Evolutionary conservation across 2,113 vertebrate genomes (phyloP).

Genomic region (Seriola aureovittata): DNA sequence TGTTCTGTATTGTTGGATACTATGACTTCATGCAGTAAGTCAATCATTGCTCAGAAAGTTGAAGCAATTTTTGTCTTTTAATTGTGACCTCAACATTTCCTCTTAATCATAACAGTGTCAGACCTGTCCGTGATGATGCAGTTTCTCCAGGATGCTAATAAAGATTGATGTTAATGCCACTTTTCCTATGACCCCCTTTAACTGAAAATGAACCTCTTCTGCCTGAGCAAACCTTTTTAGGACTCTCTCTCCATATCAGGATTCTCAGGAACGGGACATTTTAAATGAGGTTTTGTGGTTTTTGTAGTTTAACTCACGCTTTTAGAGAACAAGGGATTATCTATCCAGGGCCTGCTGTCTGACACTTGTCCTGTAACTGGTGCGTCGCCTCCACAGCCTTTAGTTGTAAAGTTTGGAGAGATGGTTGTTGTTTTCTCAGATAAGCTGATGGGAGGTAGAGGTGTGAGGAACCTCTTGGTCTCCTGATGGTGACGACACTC

Average conservation of each 20-base stretch:
- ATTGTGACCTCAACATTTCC: neutral
- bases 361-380: conserved; percentile 4
- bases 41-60: neutral
- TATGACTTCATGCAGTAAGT: neutral
- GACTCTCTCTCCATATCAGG: neutral
- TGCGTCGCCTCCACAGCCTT: neutral
- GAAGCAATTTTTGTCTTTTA: neutral
- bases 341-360: conserved; percentile 39
- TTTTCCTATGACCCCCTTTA: neutral
- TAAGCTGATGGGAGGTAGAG: conserved; percentile 30
- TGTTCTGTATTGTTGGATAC: neutral
- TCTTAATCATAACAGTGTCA: neutral
- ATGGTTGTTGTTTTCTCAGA: conserved; percentile 16
- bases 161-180: neutral
- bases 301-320: conserved; percentile 37
- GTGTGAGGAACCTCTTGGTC: neutral
- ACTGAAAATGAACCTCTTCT: too few relatives aligned
- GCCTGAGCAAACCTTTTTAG: too few relatives aligned
- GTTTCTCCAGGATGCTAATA: neutral
- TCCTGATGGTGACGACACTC: neutral
- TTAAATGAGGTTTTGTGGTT: too few relatives aligned
- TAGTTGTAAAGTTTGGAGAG: neutral
- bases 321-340: conserved; percentile 37
- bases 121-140: neutral
- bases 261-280: too few relatives aligned